Percentiles rank a stretch among this genome's conserved stretches.
phyloP scores from a whole-genome alignment of 2,888 invertebrate genomes.

The Lasioglossum oenotherae region DNA sequence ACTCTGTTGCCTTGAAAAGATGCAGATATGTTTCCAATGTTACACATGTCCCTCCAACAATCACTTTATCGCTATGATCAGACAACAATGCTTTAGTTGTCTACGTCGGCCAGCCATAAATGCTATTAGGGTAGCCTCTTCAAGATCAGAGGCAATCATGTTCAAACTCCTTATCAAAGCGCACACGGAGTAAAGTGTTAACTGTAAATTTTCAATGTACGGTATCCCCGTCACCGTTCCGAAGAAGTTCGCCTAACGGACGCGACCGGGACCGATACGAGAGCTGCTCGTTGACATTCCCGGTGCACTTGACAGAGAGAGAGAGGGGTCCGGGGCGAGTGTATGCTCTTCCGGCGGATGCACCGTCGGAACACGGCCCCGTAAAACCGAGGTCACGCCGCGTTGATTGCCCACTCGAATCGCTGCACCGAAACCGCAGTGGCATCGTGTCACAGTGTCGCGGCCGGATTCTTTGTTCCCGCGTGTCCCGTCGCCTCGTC shows the following conservation, averaged over 20 bases:
- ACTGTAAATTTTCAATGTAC: background rate
- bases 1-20: background rate
- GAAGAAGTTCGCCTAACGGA: background rate
- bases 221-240: background rate
- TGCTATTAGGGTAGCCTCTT: background rate
- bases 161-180: background rate
- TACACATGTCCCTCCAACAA: too few relatives aligned
- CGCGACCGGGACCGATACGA: background rate
- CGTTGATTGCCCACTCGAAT: slow-evolving; percentile 44
- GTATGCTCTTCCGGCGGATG: slow-evolving; percentile 41
- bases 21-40: too few relatives aligned
- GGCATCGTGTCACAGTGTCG: background rate
- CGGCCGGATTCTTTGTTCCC: slow-evolving; percentile 21
- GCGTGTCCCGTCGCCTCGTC: background rate
- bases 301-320: slow-evolving; percentile 6
- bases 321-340: background rate
- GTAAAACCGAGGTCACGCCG: slow-evolving; percentile 32
- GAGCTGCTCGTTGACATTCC: slow-evolving; percentile 21
- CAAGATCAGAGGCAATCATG: background rate
- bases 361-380: slow-evolving; percentile 25
- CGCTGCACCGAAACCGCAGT: slow-evolving; percentile 41
- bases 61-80: too few relatives aligned
- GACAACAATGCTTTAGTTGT: too few relatives aligned
- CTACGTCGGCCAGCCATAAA: too few relatives aligned
- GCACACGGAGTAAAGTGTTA: background rate